A percentile compares a stretch with the other conserved stretches of the same genome.
Conservation (phyloP, 2,797 vertebrate genomes). For the Coendou prehensilis region DNA sequence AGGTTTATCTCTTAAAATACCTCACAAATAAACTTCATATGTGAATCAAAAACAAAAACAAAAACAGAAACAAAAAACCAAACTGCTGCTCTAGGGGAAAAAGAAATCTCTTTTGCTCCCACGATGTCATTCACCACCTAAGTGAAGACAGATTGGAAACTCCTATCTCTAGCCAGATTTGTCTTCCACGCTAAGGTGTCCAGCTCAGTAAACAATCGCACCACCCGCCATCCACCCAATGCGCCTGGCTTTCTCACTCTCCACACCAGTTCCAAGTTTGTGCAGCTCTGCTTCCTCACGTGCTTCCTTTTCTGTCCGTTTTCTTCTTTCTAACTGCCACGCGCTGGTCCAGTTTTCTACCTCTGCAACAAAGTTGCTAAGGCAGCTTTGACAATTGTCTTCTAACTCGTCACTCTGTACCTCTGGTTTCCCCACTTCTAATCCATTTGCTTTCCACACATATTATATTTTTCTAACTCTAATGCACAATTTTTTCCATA, state of each 20-base stretch:
- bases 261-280: neutral
- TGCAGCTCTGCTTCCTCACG: neutral
- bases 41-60: neutral
- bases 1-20: too few relatives aligned
- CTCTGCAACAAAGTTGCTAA: neutral
- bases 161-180: neutral
- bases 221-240: neutral
- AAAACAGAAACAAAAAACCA: too few relatives aligned
- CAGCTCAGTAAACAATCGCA: neutral
- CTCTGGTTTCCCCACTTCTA: neutral
- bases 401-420: neutral
- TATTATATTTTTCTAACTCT: neutral
- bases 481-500: neutral
- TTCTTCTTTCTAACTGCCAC: neutral
- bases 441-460: neutral
- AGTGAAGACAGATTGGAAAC: slow-evolving; percentile 47
- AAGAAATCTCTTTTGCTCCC: neutral
- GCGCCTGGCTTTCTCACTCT: neutral
- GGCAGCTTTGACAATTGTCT: neutral
- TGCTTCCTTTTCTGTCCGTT: neutral
- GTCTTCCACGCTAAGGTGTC: neutral
- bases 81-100: neutral
- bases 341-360: neutral
- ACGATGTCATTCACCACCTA: slow-evolving; percentile 43
- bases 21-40: too few relatives aligned